phyloP scores from a whole-genome alignment of 2,113 vertebrate species.

The Cyprinodon brontotheroides region DNA sequence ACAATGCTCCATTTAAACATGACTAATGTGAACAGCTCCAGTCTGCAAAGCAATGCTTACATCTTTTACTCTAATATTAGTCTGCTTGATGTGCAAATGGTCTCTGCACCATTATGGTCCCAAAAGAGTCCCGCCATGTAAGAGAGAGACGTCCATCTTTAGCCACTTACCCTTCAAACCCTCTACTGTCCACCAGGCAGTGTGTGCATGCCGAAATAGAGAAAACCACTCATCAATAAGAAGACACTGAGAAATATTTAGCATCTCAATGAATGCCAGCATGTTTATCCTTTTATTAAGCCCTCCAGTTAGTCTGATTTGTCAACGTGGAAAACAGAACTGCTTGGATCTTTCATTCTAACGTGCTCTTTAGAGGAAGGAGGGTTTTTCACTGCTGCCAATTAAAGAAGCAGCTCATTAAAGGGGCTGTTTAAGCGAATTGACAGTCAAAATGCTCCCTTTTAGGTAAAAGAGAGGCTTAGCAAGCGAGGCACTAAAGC shows the following conservation, averaged over 20 bases:
- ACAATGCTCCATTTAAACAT: constrained; percentile 8
- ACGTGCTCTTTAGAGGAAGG: constrained; percentile 8
- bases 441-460: constrained; percentile 49
- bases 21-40: constrained; percentile 11
- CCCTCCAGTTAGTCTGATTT: constrained; percentile 11
- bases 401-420: constrained; percentile 59
- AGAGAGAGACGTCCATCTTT: constrained; percentile 11
- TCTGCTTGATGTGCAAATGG: constrained; percentile 52
- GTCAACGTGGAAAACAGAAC: constrained; percentile 6
- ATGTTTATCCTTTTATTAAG: background rate
- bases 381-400: constrained; percentile 23
- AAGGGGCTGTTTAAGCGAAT: constrained; percentile 37
- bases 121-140: constrained; percentile 20
- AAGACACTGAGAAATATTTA: constrained; percentile 2
- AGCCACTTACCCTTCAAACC: constrained; percentile 20
- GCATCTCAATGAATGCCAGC: background rate
- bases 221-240: background rate
- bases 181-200: constrained; percentile 11
- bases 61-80: constrained; percentile 6
- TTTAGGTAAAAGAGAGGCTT: constrained; percentile 26
- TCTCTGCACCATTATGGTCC: constrained; percentile 4
- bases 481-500: constrained; percentile 38
- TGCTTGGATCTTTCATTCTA: constrained; percentile 27
- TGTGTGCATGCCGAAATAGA: background rate
- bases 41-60: background rate